Percentiles rank a stretch among this genome's conserved stretches.
Evolutionary conservation across 2,797 vertebrate genomes (phyloP).

Genomic region (Crax fasciolata): DNA sequence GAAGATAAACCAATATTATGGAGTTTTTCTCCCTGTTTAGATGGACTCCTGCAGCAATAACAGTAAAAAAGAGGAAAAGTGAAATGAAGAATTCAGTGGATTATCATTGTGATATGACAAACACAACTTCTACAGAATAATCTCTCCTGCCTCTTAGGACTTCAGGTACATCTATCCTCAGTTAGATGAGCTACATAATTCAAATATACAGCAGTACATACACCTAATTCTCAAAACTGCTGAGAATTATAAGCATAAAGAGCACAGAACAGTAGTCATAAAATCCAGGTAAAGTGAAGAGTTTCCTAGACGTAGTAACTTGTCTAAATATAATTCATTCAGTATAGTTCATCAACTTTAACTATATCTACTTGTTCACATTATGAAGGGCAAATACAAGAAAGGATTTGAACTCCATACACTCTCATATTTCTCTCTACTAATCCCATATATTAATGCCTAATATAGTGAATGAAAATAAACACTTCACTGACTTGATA

Average conservation of each 20-base stretch:
- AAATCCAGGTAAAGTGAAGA: conserved; percentile 50
- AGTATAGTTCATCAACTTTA: conserved; percentile 41
- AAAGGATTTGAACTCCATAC: conserved; percentile 1
- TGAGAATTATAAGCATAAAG: neutral
- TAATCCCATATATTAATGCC: neutral
- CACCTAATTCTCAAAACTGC: conserved; percentile 35
- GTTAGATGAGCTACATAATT: conserved; percentile 33
- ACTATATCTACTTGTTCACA: conserved; percentile 32
- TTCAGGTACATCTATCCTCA: neutral
- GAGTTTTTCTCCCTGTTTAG: neutral
- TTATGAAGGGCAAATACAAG: conserved; percentile 52
- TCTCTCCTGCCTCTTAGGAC: neutral
- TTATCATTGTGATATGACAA: neutral
- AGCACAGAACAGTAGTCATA: conserved; percentile 12
- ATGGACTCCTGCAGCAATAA: neutral
- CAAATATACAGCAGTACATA: conserved; percentile 3
- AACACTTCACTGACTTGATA: conserved; percentile 47
- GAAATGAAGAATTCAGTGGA: neutral
- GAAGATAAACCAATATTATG: neutral
- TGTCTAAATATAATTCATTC: conserved; percentile 46
- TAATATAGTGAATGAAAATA: conserved; percentile 34
- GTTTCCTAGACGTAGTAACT: conserved; percentile 7
- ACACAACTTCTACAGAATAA: neutral
- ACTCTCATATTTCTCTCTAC: neutral
- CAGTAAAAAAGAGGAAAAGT: neutral